These are phyloP conservation scores for Drosophila prolongata DNA, from an alignment of 2,888 invertebrate species.

Conservation along the genomic window DNA sequence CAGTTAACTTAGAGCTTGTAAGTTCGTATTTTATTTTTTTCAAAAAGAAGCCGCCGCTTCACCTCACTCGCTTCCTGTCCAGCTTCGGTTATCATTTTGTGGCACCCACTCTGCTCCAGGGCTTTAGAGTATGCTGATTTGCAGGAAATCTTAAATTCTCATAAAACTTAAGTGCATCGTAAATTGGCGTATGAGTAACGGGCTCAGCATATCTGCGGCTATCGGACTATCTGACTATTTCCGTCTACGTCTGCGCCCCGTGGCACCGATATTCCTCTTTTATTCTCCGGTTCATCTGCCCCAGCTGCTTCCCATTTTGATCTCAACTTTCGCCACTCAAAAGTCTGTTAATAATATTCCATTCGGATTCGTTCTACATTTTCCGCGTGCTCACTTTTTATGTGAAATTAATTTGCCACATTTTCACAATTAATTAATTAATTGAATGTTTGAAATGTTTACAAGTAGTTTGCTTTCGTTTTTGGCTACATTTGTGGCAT, in stretches of 20 bases:
- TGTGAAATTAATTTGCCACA: constrained; percentile 77
- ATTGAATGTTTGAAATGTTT: constrained; percentile 71
- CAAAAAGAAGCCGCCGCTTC: constrained; percentile 27
- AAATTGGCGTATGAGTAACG: constrained; percentile 78
- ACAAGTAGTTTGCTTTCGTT: constrained; percentile 57
- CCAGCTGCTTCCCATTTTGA: constrained; percentile 41
- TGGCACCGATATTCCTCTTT: constrained; percentile 40
- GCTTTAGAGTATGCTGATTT: constrained; percentile 46
- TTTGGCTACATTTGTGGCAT: constrained; percentile 15
- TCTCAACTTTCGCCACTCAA: constrained; percentile 48
- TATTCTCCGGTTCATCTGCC: constrained; percentile 13
- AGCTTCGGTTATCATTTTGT: constrained; percentile 40
- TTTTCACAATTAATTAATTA: constrained; percentile 76
- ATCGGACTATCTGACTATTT: constrained; percentile 58
- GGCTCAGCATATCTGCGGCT: constrained; percentile 55
- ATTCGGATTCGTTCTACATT: constrained; percentile 42
- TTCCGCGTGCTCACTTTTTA: constrained; percentile 48
- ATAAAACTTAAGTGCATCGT: constrained; percentile 79
- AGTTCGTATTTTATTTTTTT: constrained; percentile 10
- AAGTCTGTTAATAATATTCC: constrained; percentile 57
- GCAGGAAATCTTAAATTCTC: constrained; percentile 81
- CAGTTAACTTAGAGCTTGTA: constrained; percentile 5
- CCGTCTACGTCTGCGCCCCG: constrained; percentile 53
- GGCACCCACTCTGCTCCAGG: constrained; percentile 22
- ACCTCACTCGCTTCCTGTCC: constrained; percentile 55